Base-by-base conservation (phyloP, 2,113 vertebrate species). In the Colossoma macropomum region DNA sequence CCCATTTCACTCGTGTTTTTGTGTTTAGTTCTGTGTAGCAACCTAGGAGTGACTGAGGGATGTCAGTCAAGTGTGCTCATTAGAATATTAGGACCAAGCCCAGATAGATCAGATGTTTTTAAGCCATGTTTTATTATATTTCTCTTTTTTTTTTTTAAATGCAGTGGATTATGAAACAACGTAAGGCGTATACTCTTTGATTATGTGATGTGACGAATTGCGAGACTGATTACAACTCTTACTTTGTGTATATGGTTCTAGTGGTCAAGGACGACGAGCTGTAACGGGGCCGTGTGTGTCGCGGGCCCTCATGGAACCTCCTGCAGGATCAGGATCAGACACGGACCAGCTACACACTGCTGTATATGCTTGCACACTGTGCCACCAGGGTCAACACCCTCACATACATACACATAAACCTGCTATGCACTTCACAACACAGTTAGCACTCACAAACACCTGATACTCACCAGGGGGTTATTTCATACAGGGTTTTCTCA, bases 201-300 rank as follows among this genome's bases (percentile, higher is more conserved):
- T 7, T 38, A 7, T 3, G 34, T 38, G 3, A 38, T 7, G 34
- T 38, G 34, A 3, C 7, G 34, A 38, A 38, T n/a, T n/a, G n/a
- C n/a, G n/a, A n/a, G n/a, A n/a, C 34, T n/a, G 34, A 38, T 38
- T 38, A 38, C 34, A 38, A 7, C 34, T 38, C 3, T 38, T 38
- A 4, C 7, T 4, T 38, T 78, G 32, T 87, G n/a, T 77, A 21
- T 84, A 38, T 70, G 62, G 70, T 12, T 85, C 66, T 85, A 92
- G 92, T 88, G 89, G 81, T 45, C 12, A 89, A 90, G 60, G 93
- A 93, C 0, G 88, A 79, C 0, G 90, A 92, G 41, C 89, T 93
- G 84, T 94, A 86, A 92, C 34, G 23, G 15, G 27, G 16, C 5
- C 15, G 28, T 0, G 52, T 30, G 38, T 27, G 60, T 4, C 10